phyloP scores from a whole-genome alignment of 2,888 invertebrate species.

The Rhabditophanes sp. region DNA sequence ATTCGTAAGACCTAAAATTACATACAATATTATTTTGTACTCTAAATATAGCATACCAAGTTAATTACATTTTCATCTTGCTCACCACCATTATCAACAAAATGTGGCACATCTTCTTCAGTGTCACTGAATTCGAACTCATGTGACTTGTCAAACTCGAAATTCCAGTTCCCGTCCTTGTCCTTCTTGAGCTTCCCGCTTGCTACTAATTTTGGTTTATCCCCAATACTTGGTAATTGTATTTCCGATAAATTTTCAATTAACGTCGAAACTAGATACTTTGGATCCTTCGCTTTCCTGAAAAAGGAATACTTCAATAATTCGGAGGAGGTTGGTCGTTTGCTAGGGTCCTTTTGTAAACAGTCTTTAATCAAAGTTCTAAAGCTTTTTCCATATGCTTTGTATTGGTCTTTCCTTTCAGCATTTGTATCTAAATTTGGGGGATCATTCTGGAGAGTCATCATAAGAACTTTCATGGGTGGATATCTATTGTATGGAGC shows the following conservation, averaged over 20 bases:
- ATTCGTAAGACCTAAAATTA: slow-evolving; percentile 42
- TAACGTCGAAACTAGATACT: slow-evolving; percentile 41
- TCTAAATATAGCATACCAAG: too few relatives aligned
- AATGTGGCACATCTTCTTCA: too few relatives aligned
- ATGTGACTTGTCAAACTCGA: slow-evolving; percentile 30
- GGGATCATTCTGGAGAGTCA: slow-evolving; percentile 92
- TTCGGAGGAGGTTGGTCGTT: slow-evolving; percentile 74
- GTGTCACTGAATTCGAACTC: slow-evolving; percentile 10
- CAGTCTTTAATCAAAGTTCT: slow-evolving; percentile 90
- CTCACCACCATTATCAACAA: too few relatives aligned
- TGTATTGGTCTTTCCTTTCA: slow-evolving; percentile 92
- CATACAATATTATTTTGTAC: too few relatives aligned
- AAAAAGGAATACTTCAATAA: slow-evolving; percentile 90
- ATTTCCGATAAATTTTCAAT: slow-evolving; percentile 42
- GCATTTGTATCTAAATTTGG: slow-evolving; percentile 84
- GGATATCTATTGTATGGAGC: slow-evolving; percentile 84
- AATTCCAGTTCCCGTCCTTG: slow-evolving; percentile 42
- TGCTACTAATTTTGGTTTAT: too few relatives aligned
- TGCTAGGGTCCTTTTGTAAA: slow-evolving; percentile 49
- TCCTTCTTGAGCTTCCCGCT: slow-evolving; percentile 40
- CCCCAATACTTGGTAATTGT: too few relatives aligned
- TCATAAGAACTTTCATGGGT: slow-evolving; percentile 93
- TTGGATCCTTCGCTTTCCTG: slow-evolving; percentile 66
- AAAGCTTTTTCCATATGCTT: slow-evolving; percentile 72
- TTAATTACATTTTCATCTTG: too few relatives aligned